phyloP scores from a whole-genome alignment of 2,797 vertebrate genomes.

The Chanos chanos region DNA sequence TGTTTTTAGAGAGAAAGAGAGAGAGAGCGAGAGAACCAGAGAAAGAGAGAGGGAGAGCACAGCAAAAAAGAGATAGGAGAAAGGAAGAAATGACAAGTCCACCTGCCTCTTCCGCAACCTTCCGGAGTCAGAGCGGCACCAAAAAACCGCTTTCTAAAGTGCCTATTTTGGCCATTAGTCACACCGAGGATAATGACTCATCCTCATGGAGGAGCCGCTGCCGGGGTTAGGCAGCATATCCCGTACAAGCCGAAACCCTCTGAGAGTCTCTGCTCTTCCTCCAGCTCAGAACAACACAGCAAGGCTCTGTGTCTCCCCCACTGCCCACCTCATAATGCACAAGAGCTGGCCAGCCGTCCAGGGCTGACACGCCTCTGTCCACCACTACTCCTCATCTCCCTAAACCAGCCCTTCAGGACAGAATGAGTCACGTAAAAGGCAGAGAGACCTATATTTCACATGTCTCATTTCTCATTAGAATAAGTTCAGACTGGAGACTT shows the following conservation, averaged over 20 bases:
- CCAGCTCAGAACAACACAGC: conserved; percentile 22
- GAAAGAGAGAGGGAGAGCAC: too few relatives aligned
- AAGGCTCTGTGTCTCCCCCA: conserved; percentile 9
- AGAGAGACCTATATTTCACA: too few relatives aligned
- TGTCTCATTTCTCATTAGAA: too few relatives aligned
- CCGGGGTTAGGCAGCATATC: conserved; percentile 23
- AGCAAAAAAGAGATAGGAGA: too few relatives aligned
- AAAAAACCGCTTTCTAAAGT: conserved; percentile 57
- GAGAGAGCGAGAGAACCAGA: conserved; percentile 7
- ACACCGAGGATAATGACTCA: conserved; percentile 69
- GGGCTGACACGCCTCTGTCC: conserved; percentile 3
- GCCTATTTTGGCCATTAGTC: conserved; percentile 72
- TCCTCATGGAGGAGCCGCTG: conserved; percentile 54
- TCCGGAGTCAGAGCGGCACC: conserved; percentile 44
- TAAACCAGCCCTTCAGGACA: conserved; percentile 14
- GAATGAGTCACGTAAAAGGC: conserved; percentile 13
- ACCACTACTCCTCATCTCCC: background rate
- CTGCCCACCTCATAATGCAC: conserved; percentile 21
- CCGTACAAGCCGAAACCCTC: background rate
- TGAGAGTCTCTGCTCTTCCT: conserved; percentile 27
- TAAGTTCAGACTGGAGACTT: too few relatives aligned
- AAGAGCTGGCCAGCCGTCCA: conserved; percentile 7
- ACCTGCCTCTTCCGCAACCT: conserved; percentile 13
- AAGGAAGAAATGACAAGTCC: conserved; percentile 24
- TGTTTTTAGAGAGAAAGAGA: background rate